Conservation (phyloP, 92 coral and sea anemone genomes). For the Nematostella vectensis region DNA sequence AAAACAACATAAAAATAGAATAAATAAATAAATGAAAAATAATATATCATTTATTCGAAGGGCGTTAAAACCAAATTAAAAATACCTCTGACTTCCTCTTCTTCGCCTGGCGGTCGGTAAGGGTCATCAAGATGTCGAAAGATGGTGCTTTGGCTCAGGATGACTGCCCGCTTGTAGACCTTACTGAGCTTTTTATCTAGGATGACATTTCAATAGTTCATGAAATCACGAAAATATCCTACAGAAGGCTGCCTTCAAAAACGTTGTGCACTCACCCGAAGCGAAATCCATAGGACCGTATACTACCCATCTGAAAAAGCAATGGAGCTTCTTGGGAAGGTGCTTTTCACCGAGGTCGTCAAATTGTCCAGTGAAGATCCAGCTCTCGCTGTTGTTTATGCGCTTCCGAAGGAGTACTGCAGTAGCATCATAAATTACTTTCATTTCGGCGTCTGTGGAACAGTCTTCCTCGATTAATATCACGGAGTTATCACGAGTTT, state of each 20-base stretch:
- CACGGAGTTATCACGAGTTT: slow-evolving; percentile 35
- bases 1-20: too few relatives aligned
- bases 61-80: too few relatives aligned
- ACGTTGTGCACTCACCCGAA: slow-evolving; percentile 15
- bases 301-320: slow-evolving; percentile 46
- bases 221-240: neutral
- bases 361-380: slow-evolving; percentile 49
- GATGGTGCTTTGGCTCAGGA: too few relatives aligned
- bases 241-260: neutral
- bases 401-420: slow-evolving; percentile 25
- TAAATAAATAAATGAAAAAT: too few relatives aligned
- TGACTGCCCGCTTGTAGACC: too few relatives aligned
- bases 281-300: slow-evolving; percentile 34
- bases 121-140: neutral
- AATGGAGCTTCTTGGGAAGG: slow-evolving; percentile 45
- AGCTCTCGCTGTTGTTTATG: slow-evolving; percentile 48
- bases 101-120: too few relatives aligned
- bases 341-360: slow-evolving; percentile 26
- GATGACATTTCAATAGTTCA: neutral
- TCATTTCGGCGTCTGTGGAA: slow-evolving; percentile 27
- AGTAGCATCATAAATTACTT: slow-evolving; percentile 41
- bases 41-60: too few relatives aligned
- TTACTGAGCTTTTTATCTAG: too few relatives aligned
- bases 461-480: slow-evolving; percentile 17
- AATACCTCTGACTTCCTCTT: too few relatives aligned